Conservation (phyloP, 2,797 vertebrate genomes). For the Kryptolebias ocellatus region DNA sequence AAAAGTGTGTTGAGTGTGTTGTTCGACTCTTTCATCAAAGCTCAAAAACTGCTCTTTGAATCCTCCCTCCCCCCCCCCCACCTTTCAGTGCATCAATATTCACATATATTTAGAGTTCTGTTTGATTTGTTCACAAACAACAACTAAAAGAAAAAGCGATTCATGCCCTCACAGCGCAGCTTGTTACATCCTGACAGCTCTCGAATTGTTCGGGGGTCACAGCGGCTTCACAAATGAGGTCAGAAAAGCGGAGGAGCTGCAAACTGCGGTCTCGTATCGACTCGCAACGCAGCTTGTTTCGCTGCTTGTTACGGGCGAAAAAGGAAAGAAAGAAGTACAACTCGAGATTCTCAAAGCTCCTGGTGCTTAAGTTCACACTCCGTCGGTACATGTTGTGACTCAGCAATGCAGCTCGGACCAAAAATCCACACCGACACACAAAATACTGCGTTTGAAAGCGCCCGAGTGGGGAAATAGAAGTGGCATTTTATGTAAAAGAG, state of each 20-base stretch:
- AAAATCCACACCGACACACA: neutral
- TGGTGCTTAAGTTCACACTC: neutral
- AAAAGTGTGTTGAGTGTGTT: too few species aligned
- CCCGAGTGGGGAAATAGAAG: too few species aligned
- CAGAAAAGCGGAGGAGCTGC: neutral
- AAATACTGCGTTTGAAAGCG: neutral
- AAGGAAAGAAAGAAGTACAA: neutral
- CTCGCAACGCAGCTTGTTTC: neutral
- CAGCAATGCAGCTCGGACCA: neutral
- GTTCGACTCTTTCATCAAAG: too few species aligned
- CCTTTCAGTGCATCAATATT: neutral
- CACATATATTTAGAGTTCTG: neutral
- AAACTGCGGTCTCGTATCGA: neutral
- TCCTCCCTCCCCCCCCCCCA: too few species aligned
- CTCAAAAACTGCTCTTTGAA: too few species aligned
- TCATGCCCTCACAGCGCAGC: neutral
- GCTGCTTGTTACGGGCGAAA: neutral
- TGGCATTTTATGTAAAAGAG: neutral
- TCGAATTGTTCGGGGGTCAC: neutral
- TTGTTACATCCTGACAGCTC: constrained; percentile 2
- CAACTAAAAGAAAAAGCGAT: neutral
- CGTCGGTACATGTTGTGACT: neutral
- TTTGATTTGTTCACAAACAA: neutral
- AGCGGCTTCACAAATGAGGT: constrained; percentile 9
- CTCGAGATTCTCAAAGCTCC: neutral